Base-by-base conservation (phyloP, 2,113 vertebrate species). In the Tricholaema leucomelas region DNA sequence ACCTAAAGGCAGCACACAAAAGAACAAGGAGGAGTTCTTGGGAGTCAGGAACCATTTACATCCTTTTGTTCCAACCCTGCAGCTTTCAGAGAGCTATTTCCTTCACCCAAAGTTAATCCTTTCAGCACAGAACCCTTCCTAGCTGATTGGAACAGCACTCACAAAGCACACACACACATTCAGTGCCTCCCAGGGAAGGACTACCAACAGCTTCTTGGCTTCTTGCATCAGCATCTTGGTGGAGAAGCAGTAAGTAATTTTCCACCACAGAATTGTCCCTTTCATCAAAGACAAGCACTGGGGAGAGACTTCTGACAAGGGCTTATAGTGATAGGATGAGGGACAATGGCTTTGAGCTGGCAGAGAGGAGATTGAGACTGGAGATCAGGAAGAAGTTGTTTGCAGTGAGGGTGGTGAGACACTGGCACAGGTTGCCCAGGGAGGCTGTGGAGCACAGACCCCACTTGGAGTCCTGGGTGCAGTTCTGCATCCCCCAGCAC, bases 1-100 rank as follows among this genome's bases (percentile, higher is more conserved):
- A 96, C 88, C 98, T 98, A 67, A 92, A 97, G 75, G 89, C 67
- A 81, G 38, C 66, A 94, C 31, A 81, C 4, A 65, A 44, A 69
- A 7, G 10, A 25, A 70, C 84, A 8, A 82, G 8, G 5, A 61
- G 3, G 2, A 33, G 30, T 54, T 69, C 31, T 44, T 24, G 60
- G 30, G 79, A 70, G 11, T 66, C 28, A 35, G 8, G 19, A 77
- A 60, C 5, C 6, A 46, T n/a, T 70, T 66, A 48, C 11, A 60
- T 10, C 10, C 3, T 4, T 58, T 76, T n/a, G 61, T 21, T 69
- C 16, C 64, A 70, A n/a, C 23, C 33, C 30, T n/a, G 30, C 24
- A 81, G 69, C 36, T 40, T 33, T 30, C 0, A 31, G 6, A 40
- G 58, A 61, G n/a, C n/a, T 48, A 81, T 14, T 79, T 82, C 40